A percentile compares a stretch with the other conserved stretches of the same genome.
These are phyloP conservation scores for Tupaia chinensis DNA, from an alignment of 2,113 vertebrate species.

Conservation along the genomic window DNA sequence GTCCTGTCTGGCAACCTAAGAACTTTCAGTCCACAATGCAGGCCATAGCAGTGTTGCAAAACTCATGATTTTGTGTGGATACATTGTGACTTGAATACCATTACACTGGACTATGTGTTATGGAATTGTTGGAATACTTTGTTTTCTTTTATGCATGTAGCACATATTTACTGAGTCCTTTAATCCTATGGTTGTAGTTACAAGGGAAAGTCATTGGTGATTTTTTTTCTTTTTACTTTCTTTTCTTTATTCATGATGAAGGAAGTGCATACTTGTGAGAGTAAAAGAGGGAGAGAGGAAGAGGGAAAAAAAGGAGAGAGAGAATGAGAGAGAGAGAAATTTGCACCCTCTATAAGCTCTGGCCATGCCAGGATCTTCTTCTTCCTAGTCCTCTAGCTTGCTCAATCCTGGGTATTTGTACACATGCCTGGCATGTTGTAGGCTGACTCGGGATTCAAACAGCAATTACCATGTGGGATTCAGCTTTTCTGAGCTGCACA, in stretches of 20 bases:
- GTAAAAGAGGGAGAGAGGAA: background rate
- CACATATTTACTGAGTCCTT: background rate
- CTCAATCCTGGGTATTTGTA: too few species aligned
- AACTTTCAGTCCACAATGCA: background rate
- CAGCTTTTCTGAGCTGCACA: too few species aligned
- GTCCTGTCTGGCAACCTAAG: background rate
- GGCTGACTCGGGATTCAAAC: too few species aligned
- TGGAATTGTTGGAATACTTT: background rate
- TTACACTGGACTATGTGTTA: background rate
- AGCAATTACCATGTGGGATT: too few species aligned
- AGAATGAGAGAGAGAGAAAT: too few species aligned
- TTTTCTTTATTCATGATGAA: background rate
- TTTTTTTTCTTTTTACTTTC: too few species aligned
- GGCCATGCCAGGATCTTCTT: too few species aligned
- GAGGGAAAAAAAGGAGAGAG: too few species aligned
- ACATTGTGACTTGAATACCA: background rate
- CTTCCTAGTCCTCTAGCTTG: too few species aligned
- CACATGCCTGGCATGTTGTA: too few species aligned
- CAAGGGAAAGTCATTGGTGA: background rate
- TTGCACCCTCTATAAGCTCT: too few species aligned
- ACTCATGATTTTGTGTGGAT: background rate
- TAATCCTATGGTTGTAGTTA: background rate
- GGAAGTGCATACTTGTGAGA: background rate
- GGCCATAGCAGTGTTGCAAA: background rate
- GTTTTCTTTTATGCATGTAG: background rate